Percentiles rank a stretch among this genome's conserved stretches.
Evolutionary conservation across 1,140 invertebrate genomes (phyloP).

Genomic region (Drosophila repleta): DNA sequence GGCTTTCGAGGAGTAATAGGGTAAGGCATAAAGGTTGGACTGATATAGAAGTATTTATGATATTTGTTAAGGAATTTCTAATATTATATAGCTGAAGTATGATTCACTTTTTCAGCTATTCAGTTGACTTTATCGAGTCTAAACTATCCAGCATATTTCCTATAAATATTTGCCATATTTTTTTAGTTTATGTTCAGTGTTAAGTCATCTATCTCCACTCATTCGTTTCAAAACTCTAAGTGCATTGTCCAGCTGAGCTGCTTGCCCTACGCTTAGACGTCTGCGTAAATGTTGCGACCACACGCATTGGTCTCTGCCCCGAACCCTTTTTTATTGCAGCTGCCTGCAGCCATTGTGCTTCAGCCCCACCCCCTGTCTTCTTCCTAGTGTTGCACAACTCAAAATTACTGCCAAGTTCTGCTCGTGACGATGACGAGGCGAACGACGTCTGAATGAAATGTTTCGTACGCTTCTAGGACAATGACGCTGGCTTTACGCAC

Average conservation of each 20-base stretch:
- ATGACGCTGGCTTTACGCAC: constrained; percentile 58
- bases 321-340: not conserved
- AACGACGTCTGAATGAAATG: constrained; percentile 46
- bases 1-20: too few relatives aligned
- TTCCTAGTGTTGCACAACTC: constrained; percentile 53
- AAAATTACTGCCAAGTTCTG: constrained; percentile 81
- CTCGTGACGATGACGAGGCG: constrained; percentile 65
- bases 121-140: too few relatives aligned
- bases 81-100: too few relatives aligned
- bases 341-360: not conserved
- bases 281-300: constrained; percentile 71
- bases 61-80: too few relatives aligned
- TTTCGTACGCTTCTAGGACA: constrained; percentile 60
- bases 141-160: too few relatives aligned
- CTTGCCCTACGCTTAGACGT: constrained; percentile 35
- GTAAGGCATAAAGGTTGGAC: too few relatives aligned
- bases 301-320: constrained; percentile 58
- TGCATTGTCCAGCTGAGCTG: constrained; percentile 24
- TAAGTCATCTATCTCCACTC: too few relatives aligned
- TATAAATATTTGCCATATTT: too few relatives aligned
- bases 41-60: too few relatives aligned
- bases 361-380: constrained; percentile 9
- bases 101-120: too few relatives aligned
- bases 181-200: too few relatives aligned
- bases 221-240: not conserved